Percentiles rank a stretch among this genome's conserved stretches.
phyloP scores from a whole-genome alignment of 2,888 invertebrate species.

The Synergus umbraculus region DNA sequence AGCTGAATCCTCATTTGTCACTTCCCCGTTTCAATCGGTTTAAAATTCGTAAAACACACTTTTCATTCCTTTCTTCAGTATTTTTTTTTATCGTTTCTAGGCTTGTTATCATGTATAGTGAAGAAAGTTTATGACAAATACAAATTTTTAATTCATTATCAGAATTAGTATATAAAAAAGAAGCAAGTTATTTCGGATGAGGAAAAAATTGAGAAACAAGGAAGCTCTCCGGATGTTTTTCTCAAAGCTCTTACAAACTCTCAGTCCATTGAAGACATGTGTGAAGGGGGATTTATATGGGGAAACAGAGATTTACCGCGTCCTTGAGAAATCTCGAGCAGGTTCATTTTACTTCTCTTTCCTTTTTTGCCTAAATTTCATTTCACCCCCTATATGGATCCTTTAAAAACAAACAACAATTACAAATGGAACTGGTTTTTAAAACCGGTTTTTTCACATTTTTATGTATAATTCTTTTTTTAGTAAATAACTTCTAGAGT shows the following conservation, averaged over 20 bases:
- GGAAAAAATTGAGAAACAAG: not conserved
- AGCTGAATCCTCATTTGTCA: conserved; percentile 71
- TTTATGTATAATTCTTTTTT: not conserved
- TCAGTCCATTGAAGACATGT: not conserved
- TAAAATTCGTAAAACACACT: not conserved
- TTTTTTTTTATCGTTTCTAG: not conserved
- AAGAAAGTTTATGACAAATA: too few relatives aligned
- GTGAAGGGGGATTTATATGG: not conserved
- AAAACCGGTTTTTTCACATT: not conserved
- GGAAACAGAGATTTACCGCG: not conserved
- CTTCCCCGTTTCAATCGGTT: conserved; percentile 9
- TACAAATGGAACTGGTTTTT: not conserved
- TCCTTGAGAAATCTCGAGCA: not conserved
- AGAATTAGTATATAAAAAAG: not conserved
- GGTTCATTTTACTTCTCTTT: not conserved
- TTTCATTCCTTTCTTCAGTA: conserved; percentile 17
- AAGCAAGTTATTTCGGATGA: not conserved
- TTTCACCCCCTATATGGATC: not conserved
- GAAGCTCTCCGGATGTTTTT: conserved; percentile 7
- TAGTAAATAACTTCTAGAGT: too few relatives aligned
- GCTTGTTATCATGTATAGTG: not conserved
- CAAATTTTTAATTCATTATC: too few relatives aligned
- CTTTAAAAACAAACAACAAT: not conserved
- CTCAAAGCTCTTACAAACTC: not conserved
- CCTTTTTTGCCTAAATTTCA: not conserved